Evolutionary conservation across 92 coral and sea anemone species (phyloP).

Genomic region (Parazoanthus atlanticus): DNA sequence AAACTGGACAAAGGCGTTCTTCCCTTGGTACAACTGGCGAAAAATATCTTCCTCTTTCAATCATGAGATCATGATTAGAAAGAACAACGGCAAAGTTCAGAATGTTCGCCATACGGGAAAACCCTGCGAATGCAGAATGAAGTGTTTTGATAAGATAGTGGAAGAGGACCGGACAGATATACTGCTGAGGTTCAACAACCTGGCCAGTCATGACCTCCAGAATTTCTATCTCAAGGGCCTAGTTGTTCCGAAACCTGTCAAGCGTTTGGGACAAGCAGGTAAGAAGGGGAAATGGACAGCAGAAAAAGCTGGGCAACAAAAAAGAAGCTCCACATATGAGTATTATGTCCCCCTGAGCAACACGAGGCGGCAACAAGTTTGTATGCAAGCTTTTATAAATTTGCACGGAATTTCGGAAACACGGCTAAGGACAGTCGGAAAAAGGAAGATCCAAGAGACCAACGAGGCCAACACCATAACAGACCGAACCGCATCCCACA

Average conservation of each 20-base stretch:
- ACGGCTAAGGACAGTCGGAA: background rate
- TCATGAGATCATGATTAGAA: too few species aligned
- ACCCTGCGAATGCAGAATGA: too few species aligned
- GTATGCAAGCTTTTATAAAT: constrained; percentile 20
- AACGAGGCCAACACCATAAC: constrained; percentile 22
- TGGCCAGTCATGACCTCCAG: background rate
- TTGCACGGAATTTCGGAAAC: constrained; percentile 17
- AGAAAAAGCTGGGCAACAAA: background rate
- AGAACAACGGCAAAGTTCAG: too few species aligned
- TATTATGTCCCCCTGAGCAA: background rate
- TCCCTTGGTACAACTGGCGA: too few species aligned
- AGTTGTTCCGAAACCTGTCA: background rate
- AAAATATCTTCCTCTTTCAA: too few species aligned
- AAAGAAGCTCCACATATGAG: background rate
- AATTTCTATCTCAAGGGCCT: background rate
- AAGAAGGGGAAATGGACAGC: background rate
- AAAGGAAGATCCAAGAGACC: constrained; percentile 32
- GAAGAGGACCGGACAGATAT: too few species aligned
- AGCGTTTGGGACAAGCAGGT: background rate
- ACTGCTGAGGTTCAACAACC: background rate
- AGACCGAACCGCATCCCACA: constrained; percentile 15
- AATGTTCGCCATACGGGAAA: too few species aligned
- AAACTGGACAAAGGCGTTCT: too few species aligned
- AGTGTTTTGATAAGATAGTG: too few species aligned
- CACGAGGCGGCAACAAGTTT: constrained; percentile 6